phyloP scores from a whole-genome alignment of 2,113 vertebrate species.

The Chaetodon trifascialis region DNA sequence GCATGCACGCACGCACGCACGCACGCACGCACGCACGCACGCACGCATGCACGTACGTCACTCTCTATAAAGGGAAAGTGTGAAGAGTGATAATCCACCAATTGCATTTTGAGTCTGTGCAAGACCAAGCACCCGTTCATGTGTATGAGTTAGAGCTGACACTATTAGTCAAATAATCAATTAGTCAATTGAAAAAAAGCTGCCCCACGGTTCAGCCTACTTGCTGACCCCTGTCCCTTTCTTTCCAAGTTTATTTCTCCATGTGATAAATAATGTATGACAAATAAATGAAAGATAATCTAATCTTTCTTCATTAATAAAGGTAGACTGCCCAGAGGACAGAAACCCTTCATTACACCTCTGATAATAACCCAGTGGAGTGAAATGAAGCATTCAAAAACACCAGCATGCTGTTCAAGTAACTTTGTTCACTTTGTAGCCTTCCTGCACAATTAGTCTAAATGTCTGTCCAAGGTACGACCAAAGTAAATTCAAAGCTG shows the following conservation, averaged over 20 bases:
- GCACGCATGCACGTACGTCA: too few species aligned
- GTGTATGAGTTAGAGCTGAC: too few species aligned
- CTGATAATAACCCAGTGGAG: not conserved
- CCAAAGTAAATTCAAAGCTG: too few species aligned
- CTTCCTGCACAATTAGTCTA: too few species aligned
- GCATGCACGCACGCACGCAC: too few species aligned
- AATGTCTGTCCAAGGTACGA: too few species aligned
- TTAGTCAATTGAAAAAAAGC: not conserved
- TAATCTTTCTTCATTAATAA: not conserved
- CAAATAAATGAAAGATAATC: not conserved
- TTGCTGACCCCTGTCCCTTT: not conserved
- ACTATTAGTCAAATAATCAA: too few species aligned
- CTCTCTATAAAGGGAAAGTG: not conserved
- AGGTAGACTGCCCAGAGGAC: not conserved
- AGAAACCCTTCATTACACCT: not conserved
- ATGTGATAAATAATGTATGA: not conserved
- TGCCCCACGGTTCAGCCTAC: not conserved
- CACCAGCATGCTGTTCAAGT: not conserved
- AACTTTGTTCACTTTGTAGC: not conserved
- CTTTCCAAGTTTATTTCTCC: not conserved
- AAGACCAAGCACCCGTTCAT: too few species aligned
- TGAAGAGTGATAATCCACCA: not conserved
- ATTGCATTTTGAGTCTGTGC: not conserved
- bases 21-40: too few species aligned
- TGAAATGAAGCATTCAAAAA: not conserved